A percentile compares a stretch with the other conserved stretches of the same genome.
These are phyloP conservation scores for Adrianichthys oophorus DNA, from an alignment of 2,797 vertebrate species.

Conservation along the genomic window DNA sequence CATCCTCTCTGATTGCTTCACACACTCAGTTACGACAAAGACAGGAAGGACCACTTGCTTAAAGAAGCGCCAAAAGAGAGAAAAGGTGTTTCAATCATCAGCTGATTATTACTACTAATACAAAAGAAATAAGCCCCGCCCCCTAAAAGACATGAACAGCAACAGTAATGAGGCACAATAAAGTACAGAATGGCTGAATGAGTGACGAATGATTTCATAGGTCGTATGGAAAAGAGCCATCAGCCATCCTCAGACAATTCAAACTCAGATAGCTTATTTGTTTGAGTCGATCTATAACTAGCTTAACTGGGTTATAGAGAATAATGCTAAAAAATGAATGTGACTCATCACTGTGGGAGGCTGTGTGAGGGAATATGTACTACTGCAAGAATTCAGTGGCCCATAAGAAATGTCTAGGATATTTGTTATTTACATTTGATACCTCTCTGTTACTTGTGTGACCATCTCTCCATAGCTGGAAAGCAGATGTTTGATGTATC, in stretches of 20 bases:
- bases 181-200: neutral
- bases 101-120: constrained; percentile 5
- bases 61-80: constrained; percentile 11
- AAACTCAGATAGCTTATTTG: constrained; percentile 27
- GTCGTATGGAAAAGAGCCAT: constrained; percentile 18
- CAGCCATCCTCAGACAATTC: constrained; percentile 20
- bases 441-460: no score
- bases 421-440: no score
- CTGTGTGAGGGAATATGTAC: neutral
- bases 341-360: constrained; percentile 23
- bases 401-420: no score
- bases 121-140: constrained; percentile 1
- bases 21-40: constrained; percentile 10
- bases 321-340: constrained; percentile 32
- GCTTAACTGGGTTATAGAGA: constrained; percentile 39
- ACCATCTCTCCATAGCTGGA: no score
- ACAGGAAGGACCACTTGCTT: neutral
- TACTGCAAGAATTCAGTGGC: no score
- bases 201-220: constrained; percentile 20
- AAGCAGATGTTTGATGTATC: no score
- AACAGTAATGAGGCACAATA: constrained; percentile 3
- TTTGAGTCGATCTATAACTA: constrained; percentile 28
- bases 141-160: neutral
- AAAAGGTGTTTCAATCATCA: neutral
- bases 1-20: constrained; percentile 52